These are phyloP conservation scores for Lepidocyrtoides sp. DNA, from an alignment of 2,888 invertebrate species.

Conservation along the genomic window DNA sequence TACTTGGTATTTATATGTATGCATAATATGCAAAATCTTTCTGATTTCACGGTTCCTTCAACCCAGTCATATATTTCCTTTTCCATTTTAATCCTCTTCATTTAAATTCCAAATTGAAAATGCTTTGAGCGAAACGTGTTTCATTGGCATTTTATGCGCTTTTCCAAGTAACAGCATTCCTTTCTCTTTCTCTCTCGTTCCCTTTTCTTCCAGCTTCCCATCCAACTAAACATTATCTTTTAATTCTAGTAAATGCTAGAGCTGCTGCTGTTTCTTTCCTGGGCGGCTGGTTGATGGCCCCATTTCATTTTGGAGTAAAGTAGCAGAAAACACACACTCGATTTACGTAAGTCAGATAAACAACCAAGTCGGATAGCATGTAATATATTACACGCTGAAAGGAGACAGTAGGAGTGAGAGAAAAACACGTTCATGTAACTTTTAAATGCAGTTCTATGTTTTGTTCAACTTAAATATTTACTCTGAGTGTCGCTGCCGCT, in stretches of 20 bases:
- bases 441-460: constrained; percentile 15
- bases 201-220: constrained; percentile 8
- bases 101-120: constrained; percentile 81
- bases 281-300: constrained; percentile 1
- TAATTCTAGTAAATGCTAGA: constrained; percentile 45
- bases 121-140: constrained; percentile 75
- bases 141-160: constrained; percentile 69
- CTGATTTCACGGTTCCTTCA: constrained; percentile 77
- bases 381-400: neutral
- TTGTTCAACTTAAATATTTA: constrained; percentile 34
- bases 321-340: constrained; percentile 2
- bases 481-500: neutral
- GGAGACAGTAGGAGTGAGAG: neutral
- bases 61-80: constrained; percentile 72
- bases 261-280: constrained; percentile 6
- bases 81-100: constrained; percentile 78
- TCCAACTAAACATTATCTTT: constrained; percentile 63
- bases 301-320: neutral
- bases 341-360: constrained; percentile 60
- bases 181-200: constrained; percentile 11
- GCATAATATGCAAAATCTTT: constrained; percentile 76
- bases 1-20: constrained; percentile 48
- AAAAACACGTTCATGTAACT: neutral
- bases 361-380: neutral
- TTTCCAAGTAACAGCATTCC: constrained; percentile 43